Conservation (phyloP, 2,888 invertebrate genomes). For the Caenorhabditis sinica region DNA sequence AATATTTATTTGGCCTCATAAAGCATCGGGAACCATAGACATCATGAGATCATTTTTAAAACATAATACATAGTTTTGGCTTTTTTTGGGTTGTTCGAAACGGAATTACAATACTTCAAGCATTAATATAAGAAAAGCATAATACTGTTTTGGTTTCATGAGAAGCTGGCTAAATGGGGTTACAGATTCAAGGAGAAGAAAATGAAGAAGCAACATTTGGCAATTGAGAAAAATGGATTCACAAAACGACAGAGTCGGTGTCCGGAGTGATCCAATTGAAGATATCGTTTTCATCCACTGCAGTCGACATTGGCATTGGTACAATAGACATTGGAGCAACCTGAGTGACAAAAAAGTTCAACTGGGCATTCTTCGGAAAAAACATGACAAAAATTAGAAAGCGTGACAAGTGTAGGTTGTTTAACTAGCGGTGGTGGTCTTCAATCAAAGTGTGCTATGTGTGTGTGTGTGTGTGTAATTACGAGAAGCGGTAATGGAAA, state of each 20-base stretch:
- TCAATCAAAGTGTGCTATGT: background rate
- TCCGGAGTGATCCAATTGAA: slow-evolving; percentile 66
- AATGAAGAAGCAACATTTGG: background rate
- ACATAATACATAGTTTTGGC: background rate
- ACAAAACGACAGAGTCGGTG: slow-evolving; percentile 66
- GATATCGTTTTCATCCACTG: slow-evolving; percentile 49
- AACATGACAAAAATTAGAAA: background rate
- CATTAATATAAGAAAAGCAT: too few species aligned
- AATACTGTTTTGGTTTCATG: background rate
- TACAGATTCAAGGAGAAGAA: background rate
- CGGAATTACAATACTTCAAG: background rate
- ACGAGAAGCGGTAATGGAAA: slow-evolving; percentile 30
- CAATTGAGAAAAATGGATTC: slow-evolving; percentile 5
- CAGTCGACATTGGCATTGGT: slow-evolving; percentile 29
- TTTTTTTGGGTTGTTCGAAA: background rate
- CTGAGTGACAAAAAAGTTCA: slow-evolving; percentile 48
- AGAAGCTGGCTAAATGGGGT: background rate
- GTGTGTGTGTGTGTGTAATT: slow-evolving; percentile 4
- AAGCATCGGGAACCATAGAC: background rate
- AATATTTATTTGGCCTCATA: background rate
- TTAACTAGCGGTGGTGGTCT: background rate
- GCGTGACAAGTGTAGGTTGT: slow-evolving; percentile 17
- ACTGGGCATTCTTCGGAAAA: background rate
- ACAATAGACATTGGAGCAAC: slow-evolving; percentile 19
- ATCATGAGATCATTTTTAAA: background rate